These are phyloP conservation scores for Calameuta pallipes DNA, from an alignment of 2,888 invertebrate genomes.

Conservation along the genomic window DNA sequence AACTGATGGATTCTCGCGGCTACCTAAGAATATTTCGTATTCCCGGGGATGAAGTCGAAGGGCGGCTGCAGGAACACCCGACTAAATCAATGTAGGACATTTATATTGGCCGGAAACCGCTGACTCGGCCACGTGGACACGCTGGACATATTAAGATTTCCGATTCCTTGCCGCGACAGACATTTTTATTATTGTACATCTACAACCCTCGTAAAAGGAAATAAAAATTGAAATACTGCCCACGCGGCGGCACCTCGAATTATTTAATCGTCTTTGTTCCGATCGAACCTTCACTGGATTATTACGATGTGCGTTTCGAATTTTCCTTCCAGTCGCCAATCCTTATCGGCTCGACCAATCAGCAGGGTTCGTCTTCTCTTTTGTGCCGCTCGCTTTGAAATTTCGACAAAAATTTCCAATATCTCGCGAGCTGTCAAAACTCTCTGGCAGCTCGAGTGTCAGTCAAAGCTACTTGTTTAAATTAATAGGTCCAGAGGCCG, in stretches of 20 bases:
- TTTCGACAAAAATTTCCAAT: neutral
- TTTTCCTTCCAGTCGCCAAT: too few species aligned
- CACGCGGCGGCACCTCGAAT: slow-evolving; percentile 32
- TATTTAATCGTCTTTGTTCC: too few species aligned
- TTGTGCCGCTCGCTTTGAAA: too few species aligned
- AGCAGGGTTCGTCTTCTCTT: too few species aligned
- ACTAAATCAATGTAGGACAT: slow-evolving; percentile 63
- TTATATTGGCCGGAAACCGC: slow-evolving; percentile 63
- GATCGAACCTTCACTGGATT: too few species aligned
- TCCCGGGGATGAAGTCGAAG: too few species aligned
- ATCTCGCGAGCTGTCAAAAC: slow-evolving; percentile 28
- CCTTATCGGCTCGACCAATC: too few species aligned
- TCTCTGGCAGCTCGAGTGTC: slow-evolving; percentile 13
- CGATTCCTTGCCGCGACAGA: slow-evolving; percentile 45
- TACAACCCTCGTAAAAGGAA: slow-evolving; percentile 28
- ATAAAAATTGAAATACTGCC: slow-evolving; percentile 53
- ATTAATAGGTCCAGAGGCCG: slow-evolving; percentile 50
- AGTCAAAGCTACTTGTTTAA: slow-evolving; percentile 53
- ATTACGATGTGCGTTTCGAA: too few species aligned
- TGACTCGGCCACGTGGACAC: slow-evolving; percentile 45
- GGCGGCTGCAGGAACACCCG: slow-evolving; percentile 4
- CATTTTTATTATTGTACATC: slow-evolving; percentile 58
- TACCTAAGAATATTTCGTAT: too few species aligned
- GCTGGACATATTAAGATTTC: slow-evolving; percentile 64
- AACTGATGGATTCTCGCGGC: too few species aligned